Evolutionary conservation across 1,140 invertebrate species (phyloP), one percentile per base, ranked within the genome.

Genomic region (Nebria ingens): DNA sequence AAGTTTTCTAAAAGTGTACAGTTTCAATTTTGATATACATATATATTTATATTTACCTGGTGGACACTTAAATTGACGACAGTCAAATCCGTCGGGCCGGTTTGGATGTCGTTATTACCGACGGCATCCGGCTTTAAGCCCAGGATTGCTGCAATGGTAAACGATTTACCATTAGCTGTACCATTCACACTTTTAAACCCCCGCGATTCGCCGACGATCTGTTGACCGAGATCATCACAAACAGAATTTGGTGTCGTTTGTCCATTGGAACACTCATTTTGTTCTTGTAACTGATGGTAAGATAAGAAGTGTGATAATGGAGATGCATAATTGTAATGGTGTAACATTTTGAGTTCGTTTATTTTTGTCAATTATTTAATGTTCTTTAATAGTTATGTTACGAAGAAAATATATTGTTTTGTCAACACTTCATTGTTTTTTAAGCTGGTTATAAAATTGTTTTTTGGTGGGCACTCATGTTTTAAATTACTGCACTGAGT

Each of bases 61-160:
- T 63, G 64, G 21, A 68, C 62, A 38, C 64, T 67, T 54, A 69
- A 56, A 55, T 69, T 69, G 22, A 68, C 64, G 4, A 65, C 65
- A 40, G 55, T 65, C n/a, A 66, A 49, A 56, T 66, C 61, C 17
- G 57, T 57, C 1, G 61, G 22, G 20, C 25, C 17, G 51, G n/a
- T 54, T 15, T n/a, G 21, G 13, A 20, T 21, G n/a, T 21, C 23
- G 19, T 34, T 34, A n/a, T 6, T 34, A n/a, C 57, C 22, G n/a
- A n/a, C n/a, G 38, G 63, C 64, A 52, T 71, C 69, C 45, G 73
- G 70, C 21, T 79, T 77, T 51, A 85, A 70, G 4, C 85, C 86
- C n/a, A 89, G 74, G 62, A 89, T 89, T 15, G 85, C 84, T 58
- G 87, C 87, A 62, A 89, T 89, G 17, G 86, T 89, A 64, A 89